Base-by-base conservation (phyloP, 2,888 invertebrate species). In the Acronicta leporina region DNA sequence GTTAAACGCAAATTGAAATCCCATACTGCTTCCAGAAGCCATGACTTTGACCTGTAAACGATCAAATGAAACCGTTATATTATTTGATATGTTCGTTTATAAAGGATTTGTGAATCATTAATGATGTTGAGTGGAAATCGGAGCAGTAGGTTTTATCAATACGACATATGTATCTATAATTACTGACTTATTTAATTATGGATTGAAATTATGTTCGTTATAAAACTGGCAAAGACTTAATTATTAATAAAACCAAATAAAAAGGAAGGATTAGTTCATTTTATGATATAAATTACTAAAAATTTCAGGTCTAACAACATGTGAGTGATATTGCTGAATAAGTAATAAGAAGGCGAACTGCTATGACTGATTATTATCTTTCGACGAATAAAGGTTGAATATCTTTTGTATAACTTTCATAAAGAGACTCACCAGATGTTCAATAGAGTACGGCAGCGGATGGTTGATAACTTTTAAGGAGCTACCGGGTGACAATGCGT, bases 381-480 rank as follows among this genome's bases (percentile, higher is more conserved):
- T 33, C 10, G 11, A 33, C 11, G 4, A 11, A 33, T 33, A 33
- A 33, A 1, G 27, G 27, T 27, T 27, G 10, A 11, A 11, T 33
- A 33, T 33, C 33, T 38, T n/a, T 38, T 5, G 8, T n/a, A n/a
- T n/a, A n/a, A 38, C 7, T 38, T 38, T n/a, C 7, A 13, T 13
- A 25, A 43, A 43, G 5, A 10, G 10, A 79, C 91, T 91, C 80
- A 96, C 95, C 87, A 95, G 88, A 63, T 96, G 95, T 63, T 95
- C 94, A 13, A 95, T 88, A 0, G 95, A 95, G 80, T 95, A 96
- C 0, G 97, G 97, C 63, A 97, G 81, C 0, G 98, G 98, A 73
- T 95, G 91, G 84, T 98, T 98, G 14, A 95, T 86, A 3, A 96
- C 85, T 3, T 57, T 86, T 35, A 96, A 85, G 6, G 89, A 80